These are phyloP conservation scores for Manis javanica DNA, from an alignment of 2,797 vertebrate genomes.

Conservation along the genomic window DNA sequence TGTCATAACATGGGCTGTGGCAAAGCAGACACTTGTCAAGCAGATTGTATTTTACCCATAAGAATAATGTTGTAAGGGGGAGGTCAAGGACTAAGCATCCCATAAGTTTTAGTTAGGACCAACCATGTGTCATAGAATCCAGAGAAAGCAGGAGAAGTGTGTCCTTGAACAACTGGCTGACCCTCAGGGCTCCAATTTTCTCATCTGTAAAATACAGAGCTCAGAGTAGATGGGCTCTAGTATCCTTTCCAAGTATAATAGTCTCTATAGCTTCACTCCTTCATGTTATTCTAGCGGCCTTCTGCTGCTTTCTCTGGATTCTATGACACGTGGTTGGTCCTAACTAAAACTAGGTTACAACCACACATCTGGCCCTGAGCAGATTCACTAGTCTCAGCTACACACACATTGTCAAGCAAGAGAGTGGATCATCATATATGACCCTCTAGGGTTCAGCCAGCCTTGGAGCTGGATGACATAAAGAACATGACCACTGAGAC, in stretches of 20 bases:
- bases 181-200: background rate
- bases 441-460: background rate
- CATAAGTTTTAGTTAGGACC: background rate
- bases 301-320: background rate
- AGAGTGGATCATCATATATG: background rate
- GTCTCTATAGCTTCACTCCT: background rate
- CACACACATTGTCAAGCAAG: background rate
- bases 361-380: constrained; percentile 4
- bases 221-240: background rate
- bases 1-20: background rate
- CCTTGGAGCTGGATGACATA: background rate
- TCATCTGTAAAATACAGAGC: background rate
- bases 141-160: background rate
- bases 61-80: background rate
- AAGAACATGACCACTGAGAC: background rate
- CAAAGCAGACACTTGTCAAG: background rate
- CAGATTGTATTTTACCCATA: background rate
- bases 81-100: background rate
- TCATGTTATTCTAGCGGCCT: background rate
- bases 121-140: background rate
- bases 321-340: background rate
- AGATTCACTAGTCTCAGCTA: background rate
- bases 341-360: background rate
- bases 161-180: background rate
- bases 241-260: background rate